These are phyloP conservation scores for Probaryconus sp. DNA, from an alignment of 1,140 invertebrate genomes.

Conservation along the genomic window DNA sequence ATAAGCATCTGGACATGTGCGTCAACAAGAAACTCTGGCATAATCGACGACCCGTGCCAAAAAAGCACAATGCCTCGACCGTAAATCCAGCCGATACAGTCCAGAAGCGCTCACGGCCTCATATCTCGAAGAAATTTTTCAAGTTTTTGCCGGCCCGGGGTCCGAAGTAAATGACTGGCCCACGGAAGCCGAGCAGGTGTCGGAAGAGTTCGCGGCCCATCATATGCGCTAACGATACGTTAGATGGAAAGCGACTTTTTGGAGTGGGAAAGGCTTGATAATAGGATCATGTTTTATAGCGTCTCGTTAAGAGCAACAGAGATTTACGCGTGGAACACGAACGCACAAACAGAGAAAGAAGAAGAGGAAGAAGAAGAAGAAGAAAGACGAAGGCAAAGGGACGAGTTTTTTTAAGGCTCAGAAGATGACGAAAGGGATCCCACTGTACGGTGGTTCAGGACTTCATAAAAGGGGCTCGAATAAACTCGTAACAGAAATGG, in stretches of 20 bases:
- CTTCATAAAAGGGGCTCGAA: too few relatives aligned
- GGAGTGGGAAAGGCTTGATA: slow-evolving; percentile 43
- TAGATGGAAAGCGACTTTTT: slow-evolving; percentile 50
- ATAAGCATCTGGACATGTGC: slow-evolving; percentile 51
- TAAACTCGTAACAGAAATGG: too few relatives aligned
- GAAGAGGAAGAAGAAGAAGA: neutral
- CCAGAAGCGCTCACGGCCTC: slow-evolving; percentile 17
- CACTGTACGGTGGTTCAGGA: too few relatives aligned
- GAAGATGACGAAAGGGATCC: too few relatives aligned
- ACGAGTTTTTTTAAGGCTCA: neutral
- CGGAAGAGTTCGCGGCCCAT: slow-evolving; percentile 23
- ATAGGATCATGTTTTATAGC: slow-evolving; percentile 58
- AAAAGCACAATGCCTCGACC: slow-evolving; percentile 10
- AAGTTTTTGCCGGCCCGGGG: slow-evolving; percentile 27
- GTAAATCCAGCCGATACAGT: neutral
- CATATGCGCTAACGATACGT: slow-evolving; percentile 44
- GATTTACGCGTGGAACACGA: slow-evolving; percentile 49
- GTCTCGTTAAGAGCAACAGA: slow-evolving; percentile 47
- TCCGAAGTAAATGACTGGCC: slow-evolving; percentile 30
- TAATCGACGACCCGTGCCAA: slow-evolving; percentile 31
- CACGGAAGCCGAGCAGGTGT: slow-evolving; percentile 57
- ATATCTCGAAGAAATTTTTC: slow-evolving; percentile 49
- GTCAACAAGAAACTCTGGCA: slow-evolving; percentile 45
- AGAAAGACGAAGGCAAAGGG: slow-evolving; percentile 20
- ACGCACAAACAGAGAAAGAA: neutral